Evolutionary conservation across 2,888 invertebrate genomes (phyloP).

Genomic region (Luffia ferchaultella): DNA sequence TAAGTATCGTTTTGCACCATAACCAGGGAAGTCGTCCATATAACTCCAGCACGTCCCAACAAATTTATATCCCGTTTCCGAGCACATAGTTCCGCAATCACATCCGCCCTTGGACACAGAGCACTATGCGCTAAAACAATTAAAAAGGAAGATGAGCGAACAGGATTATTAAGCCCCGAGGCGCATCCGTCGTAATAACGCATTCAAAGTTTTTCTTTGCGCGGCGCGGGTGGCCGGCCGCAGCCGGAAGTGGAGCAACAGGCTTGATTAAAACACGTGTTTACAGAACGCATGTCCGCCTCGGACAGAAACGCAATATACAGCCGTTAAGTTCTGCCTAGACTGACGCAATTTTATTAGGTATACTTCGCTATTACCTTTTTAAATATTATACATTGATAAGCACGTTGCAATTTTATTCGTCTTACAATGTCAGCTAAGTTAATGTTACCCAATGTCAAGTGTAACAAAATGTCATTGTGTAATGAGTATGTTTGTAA

Average conservation of each 20-base stretch:
- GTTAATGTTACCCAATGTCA: too few species aligned
- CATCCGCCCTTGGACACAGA: slow-evolving; percentile 22
- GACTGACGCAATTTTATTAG: not conserved
- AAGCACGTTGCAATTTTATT: too few species aligned
- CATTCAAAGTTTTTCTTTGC: slow-evolving; percentile 64
- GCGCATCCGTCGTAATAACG: slow-evolving; percentile 62
- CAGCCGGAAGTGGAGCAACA: slow-evolving; percentile 60
- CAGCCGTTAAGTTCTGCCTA: not conserved
- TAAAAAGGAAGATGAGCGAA: slow-evolving; percentile 39
- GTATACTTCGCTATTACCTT: too few species aligned
- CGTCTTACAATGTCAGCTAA: too few species aligned
- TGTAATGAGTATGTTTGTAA: too few species aligned
- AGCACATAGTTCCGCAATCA: too few species aligned
- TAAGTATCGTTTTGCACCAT: too few species aligned
- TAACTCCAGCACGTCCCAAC: too few species aligned
- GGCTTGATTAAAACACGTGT: slow-evolving; percentile 67
- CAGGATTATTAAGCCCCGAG: slow-evolving; percentile 57
- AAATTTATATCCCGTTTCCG: too few species aligned
- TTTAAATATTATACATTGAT: too few species aligned
- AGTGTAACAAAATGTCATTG: too few species aligned
- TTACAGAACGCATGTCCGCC: slow-evolving; percentile 56
- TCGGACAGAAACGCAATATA: slow-evolving; percentile 41
- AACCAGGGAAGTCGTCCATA: too few species aligned
- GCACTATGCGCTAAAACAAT: slow-evolving; percentile 45
- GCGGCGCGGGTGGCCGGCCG: slow-evolving; percentile 36